Base-by-base conservation (phyloP, 2,797 vertebrate species). In the Enteromius thamalakanensis region DNA sequence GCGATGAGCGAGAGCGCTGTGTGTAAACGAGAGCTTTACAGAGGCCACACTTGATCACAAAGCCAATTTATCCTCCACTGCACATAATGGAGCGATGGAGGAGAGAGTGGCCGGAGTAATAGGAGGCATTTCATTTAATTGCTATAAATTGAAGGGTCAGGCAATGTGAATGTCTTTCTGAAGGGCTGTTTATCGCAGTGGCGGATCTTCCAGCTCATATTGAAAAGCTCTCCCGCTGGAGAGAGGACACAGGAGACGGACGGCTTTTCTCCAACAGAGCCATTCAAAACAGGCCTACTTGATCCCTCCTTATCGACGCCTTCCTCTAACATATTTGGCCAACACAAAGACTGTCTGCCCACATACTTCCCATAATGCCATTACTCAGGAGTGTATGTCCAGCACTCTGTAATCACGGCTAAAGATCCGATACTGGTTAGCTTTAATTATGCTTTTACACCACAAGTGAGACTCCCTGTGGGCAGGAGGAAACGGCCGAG, bases 381-480 rank as follows among this genome's bases (percentile, higher is more conserved):
- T 69, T 80, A 69, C 64, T 69, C 32, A 75, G 49, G 71, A 49
- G 19, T 53, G 17, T 17, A 65, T 21, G 65, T 53, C 49, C 65
- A 21, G 62, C 60, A 29, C 26, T 32, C 12, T 77, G 81, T 83
- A 68, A 77, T 84, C 79, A 72, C 26, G n/a, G 83, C 58, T 84
- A 47, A 86, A 87, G 74, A 83, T 83, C 84, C 82, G 83, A 86
- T 87, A 87, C 82, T 55, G 84, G 84, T 89, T 81, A 86, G 85
- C 85, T 88, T 87, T 88, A 89, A 89, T 89, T 88, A 87, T 51
- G 80, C 85, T 88, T 86, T 80, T 80, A 86, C 65, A 72, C 68
- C 29, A 68, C 26, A 69, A 58, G 51, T 60, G 79, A 80, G 70
- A 68, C 74, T 88, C 88, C 86, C 87, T 12, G 68, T 42, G 84